Evolutionary conservation across 2,888 invertebrate species (phyloP), one percentile per base, ranked within the genome.

Genomic region (Apodemia mormo): DNA sequence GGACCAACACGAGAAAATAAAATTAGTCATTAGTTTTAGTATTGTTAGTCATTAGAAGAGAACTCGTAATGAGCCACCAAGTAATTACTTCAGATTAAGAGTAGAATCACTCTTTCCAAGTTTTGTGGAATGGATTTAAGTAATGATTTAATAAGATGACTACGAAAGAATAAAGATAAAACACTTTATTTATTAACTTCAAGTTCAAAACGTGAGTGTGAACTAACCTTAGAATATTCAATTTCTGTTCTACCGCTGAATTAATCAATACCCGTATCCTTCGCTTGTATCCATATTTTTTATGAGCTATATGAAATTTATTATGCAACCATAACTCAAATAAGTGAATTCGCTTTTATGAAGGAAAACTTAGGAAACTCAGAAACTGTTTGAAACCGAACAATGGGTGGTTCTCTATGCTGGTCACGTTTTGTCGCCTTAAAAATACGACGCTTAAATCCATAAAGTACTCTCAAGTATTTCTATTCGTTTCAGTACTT

Each of bases 391-490:
- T 83, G 83, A 82, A 87, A 85, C 83, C 84, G 87, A 90, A 92
- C 90, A 92, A 91, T 90, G 89, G 84, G 61, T 78, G 74, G 78
- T 85, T 81, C 72, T 76, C 79, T 77, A 91, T 85, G 85, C 92
- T 71, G 82, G 85, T 87, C 92, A 92, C 92, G 92, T 92, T 81
- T 82, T 82, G 85, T 87, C 89, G 88, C 89, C 91, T 91, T 92
- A 90, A 91, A 91, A 92, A 90, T 90, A 87, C 88, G 85, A 80
- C 88, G 86, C 85, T 89, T 88, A 89, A 92, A 89, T 90, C 89
- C 84, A 91, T 90, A 89, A 89, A 91, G 88, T 89, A 90, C 87
- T 86, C 81, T 86, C 81, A 82, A 86, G 88, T 87, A 89, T 89
- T 90, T 88, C 88, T 88, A 89, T 90, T 89, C 87, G 83, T 85